A percentile compares a stretch with the other conserved stretches of the same genome.
phyloP scores from a whole-genome alignment of 1,140 invertebrate species.

The Drosophila tristis region DNA sequence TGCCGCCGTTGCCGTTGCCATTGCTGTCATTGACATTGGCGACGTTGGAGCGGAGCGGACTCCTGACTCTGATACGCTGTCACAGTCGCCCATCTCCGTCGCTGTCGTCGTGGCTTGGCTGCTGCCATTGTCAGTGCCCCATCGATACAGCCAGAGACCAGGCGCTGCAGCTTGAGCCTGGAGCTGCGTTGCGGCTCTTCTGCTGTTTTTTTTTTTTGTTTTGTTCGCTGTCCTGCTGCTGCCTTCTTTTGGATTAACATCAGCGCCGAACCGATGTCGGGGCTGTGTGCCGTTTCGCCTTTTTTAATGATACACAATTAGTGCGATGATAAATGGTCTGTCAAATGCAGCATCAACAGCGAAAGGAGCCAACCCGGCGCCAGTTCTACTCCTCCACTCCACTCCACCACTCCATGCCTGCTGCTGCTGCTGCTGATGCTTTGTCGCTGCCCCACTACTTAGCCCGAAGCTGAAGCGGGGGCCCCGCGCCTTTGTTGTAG shows the following conservation, averaged over 20 bases:
- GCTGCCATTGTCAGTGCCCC: constrained; percentile 63
- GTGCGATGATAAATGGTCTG: constrained; percentile 83
- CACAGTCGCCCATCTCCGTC: constrained; percentile 8
- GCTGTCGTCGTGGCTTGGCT: background rate
- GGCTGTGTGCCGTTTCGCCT: constrained; percentile 39
- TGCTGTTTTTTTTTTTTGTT: background rate
- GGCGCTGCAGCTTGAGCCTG: constrained; percentile 9
- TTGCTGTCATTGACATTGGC: constrained; percentile 29
- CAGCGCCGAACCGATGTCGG: constrained; percentile 35
- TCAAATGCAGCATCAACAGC: constrained; percentile 76
- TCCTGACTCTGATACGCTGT: constrained; percentile 22
- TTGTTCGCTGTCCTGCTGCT: constrained; percentile 8
- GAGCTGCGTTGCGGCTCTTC: constrained; percentile 20
- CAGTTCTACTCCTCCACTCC: constrained; percentile 28
- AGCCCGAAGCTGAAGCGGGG: constrained; percentile 25
- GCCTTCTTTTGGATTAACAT: constrained; percentile 72
- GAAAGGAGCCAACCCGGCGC: constrained; percentile 27
- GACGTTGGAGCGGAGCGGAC: constrained; percentile 6
- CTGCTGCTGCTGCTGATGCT: background rate
- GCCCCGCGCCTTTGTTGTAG: constrained; percentile 47
- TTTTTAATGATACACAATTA: constrained; percentile 84
- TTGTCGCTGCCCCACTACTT: constrained; percentile 34
- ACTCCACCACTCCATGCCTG: background rate
- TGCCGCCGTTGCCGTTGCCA: background rate
- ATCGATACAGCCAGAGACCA: constrained; percentile 40